Conservation (phyloP, 2,113 vertebrate genomes). For the Raja brachyura region DNA sequence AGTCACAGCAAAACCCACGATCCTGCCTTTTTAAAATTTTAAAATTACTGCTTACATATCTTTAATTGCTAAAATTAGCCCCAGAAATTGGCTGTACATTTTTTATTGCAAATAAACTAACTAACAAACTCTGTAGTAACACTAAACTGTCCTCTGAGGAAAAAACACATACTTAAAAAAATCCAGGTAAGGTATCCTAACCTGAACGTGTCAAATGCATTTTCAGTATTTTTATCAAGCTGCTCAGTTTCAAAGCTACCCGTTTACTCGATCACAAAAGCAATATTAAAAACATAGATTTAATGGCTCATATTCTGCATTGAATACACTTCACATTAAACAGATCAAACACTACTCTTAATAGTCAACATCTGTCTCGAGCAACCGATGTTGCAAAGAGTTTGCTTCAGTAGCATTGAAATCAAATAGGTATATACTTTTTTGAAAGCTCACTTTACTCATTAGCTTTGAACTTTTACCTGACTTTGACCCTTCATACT, state of each 20-base stretch:
- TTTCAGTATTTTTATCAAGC: not conserved
- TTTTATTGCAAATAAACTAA: not conserved
- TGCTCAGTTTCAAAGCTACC: not conserved
- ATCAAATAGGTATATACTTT: not conserved
- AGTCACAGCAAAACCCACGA: too few relatives aligned
- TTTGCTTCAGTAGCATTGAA: constrained; percentile 18
- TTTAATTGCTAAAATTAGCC: not conserved
- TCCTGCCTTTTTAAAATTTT: not conserved
- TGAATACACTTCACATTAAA: not conserved
- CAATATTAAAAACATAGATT: not conserved
- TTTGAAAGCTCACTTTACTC: not conserved
- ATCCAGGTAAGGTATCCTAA: not conserved
- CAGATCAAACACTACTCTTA: not conserved
- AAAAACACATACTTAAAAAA: not conserved
- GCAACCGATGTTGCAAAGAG: not conserved
- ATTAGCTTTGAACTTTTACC: not conserved
- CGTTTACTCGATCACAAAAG: not conserved
- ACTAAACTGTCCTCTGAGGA: not conserved
- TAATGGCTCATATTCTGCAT: not conserved
- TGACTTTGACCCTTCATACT: constrained; percentile 13
- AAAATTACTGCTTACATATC: not conserved
- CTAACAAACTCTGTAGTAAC: not conserved
- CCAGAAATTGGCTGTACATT: too few relatives aligned
- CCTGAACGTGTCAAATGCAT: not conserved
- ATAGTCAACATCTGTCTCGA: not conserved